Conservation (phyloP, 2,113 vertebrate species). For the Callospermophilus lateralis region DNA sequence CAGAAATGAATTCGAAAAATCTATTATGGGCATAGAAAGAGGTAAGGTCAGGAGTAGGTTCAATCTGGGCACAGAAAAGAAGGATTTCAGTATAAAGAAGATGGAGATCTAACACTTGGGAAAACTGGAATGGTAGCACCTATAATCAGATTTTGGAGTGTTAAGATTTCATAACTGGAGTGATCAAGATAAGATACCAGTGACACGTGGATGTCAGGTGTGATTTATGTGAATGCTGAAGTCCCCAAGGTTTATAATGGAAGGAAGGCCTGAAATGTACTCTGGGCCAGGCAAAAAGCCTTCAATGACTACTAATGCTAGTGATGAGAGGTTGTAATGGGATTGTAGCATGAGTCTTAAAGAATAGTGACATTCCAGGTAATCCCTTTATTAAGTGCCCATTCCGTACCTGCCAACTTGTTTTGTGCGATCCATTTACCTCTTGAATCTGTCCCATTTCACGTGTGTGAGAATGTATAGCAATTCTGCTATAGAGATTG, state of each 20-base stretch:
- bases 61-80: not conserved
- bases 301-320: not conserved
- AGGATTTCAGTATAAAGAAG: not conserved
- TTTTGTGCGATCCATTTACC: not conserved
- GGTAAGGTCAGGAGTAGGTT: not conserved
- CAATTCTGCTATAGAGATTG: not conserved
- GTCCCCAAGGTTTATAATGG: not conserved
- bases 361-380: not conserved
- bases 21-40: not conserved
- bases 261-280: not conserved
- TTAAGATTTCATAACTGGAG: constrained; percentile 30
- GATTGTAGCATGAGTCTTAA: not conserved
- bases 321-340: not conserved
- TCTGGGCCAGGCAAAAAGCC: not conserved
- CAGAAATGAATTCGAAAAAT: not conserved
- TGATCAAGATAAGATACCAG: not conserved
- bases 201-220: not conserved
- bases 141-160: not conserved
- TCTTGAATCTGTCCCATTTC: not conserved
- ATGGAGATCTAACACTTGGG: not conserved
- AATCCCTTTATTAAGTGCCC: not conserved
- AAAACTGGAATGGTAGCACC: not conserved
- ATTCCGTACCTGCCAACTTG: not conserved
- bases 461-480: not conserved
- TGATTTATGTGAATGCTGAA: not conserved